Conservation (phyloP, 2,888 invertebrate genomes). For the Polyommatus iphigenia region DNA sequence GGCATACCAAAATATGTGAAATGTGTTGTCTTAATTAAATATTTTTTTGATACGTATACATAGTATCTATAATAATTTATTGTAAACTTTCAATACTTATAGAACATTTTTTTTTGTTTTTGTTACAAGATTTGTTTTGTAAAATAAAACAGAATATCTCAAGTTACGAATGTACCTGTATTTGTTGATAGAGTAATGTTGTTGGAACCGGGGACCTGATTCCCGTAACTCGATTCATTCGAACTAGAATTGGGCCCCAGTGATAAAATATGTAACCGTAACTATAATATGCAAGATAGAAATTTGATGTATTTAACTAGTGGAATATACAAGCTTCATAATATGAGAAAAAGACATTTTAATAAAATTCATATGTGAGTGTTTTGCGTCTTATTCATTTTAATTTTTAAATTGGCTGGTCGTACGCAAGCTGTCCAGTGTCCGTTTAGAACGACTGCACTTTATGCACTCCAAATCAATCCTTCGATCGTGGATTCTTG, state of each 20-base stretch:
- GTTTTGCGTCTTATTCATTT: constrained; percentile 41
- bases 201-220: not conserved
- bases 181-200: constrained; percentile 22
- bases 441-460: too few relatives aligned
- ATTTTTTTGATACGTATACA: too few relatives aligned
- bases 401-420: not conserved
- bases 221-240: not conserved
- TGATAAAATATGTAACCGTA: constrained; percentile 32
- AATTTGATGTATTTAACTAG: constrained; percentile 74
- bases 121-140: not conserved
- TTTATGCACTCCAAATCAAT: too few relatives aligned
- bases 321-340: constrained; percentile 76
- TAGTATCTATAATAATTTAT: too few relatives aligned
- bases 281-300: constrained; percentile 64
- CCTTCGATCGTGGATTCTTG: too few relatives aligned
- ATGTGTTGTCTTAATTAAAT: too few relatives aligned
- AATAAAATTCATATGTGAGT: constrained; percentile 76
- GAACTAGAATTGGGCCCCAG: not conserved
- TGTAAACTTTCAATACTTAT: too few relatives aligned
- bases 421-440: too few relatives aligned
- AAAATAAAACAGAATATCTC: not conserved
- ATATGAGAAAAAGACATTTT: constrained; percentile 69
- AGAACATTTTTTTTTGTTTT: not conserved
- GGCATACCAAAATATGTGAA: too few relatives aligned
- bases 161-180: not conserved